Conservation (phyloP, 2,888 invertebrate genomes). For the Acronicta aceris region DNA sequence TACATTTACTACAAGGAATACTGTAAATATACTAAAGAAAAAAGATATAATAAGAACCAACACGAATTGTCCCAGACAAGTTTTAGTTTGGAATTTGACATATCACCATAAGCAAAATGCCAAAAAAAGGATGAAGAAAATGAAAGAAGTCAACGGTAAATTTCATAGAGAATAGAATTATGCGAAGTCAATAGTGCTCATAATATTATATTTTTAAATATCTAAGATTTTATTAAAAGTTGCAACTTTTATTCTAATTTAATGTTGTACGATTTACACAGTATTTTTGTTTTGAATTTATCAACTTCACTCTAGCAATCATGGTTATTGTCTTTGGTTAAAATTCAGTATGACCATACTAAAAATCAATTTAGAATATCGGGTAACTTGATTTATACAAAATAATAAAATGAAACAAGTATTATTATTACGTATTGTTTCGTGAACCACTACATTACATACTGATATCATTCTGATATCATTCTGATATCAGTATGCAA, state of each 20-base stretch:
- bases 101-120: conserved; percentile 73
- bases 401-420: too few relatives aligned
- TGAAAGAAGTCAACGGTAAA: conserved; percentile 75
- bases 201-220: neutral
- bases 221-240: too few relatives aligned
- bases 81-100: conserved; percentile 87
- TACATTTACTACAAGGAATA: conserved; percentile 79
- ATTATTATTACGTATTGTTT: too few relatives aligned
- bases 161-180: conserved; percentile 65
- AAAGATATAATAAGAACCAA: conserved; percentile 78
- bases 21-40: conserved; percentile 79
- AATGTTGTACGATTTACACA: too few relatives aligned
- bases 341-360: neutral
- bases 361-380: too few relatives aligned
- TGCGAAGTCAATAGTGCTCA: neutral
- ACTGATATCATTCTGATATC: too few relatives aligned
- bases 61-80: conserved; percentile 81
- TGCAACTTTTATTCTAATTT: too few relatives aligned
- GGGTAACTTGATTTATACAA: too few relatives aligned
- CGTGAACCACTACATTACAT: too few relatives aligned
- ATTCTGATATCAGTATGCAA: too few relatives aligned
- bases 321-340: conserved; percentile 25
- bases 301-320: too few relatives aligned
- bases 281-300: too few relatives aligned
- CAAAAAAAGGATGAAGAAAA: conserved; percentile 69